Percentiles rank a stretch among this genome's conserved stretches.
These are phyloP conservation scores for Drosophila aff. DNA, from an alignment of 1,140 invertebrate genomes.

Conservation along the genomic window DNA sequence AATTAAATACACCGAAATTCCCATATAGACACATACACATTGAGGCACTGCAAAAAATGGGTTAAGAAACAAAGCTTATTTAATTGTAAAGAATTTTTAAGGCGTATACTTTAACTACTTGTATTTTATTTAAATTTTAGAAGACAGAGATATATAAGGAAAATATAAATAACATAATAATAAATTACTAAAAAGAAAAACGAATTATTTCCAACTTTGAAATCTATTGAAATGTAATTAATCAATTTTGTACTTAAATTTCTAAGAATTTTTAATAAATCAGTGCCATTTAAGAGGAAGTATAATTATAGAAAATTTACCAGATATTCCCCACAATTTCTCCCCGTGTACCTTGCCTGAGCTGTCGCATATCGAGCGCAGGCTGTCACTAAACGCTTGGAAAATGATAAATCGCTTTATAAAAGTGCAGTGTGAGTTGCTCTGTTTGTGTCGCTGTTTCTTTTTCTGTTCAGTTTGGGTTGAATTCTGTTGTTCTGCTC, in stretches of 20 bases:
- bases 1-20: conserved; percentile 57
- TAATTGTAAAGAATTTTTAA: background rate
- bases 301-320: background rate
- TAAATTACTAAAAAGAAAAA: too few relatives aligned
- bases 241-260: background rate
- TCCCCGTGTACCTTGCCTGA: conserved; percentile 2
- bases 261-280: background rate
- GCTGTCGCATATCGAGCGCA: conserved; percentile 69
- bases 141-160: background rate
- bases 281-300: background rate
- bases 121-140: background rate
- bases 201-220: too few relatives aligned
- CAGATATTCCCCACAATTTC: background rate
- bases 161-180: background rate
- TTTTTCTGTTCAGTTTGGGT: conserved; percentile 7
- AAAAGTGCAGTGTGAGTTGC: conserved; percentile 78
- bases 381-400: conserved; percentile 77
- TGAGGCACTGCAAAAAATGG: background rate
- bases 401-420: conserved; percentile 84
- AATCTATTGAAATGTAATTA: background rate
- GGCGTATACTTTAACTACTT: background rate
- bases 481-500: conserved; percentile 40
- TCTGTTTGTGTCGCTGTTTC: conserved; percentile 18
- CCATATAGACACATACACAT: conserved; percentile 21
- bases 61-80: background rate